These are phyloP conservation scores for Tenthredo amoena DNA, from an alignment of 2,888 invertebrate genomes.

Conservation along the genomic window DNA sequence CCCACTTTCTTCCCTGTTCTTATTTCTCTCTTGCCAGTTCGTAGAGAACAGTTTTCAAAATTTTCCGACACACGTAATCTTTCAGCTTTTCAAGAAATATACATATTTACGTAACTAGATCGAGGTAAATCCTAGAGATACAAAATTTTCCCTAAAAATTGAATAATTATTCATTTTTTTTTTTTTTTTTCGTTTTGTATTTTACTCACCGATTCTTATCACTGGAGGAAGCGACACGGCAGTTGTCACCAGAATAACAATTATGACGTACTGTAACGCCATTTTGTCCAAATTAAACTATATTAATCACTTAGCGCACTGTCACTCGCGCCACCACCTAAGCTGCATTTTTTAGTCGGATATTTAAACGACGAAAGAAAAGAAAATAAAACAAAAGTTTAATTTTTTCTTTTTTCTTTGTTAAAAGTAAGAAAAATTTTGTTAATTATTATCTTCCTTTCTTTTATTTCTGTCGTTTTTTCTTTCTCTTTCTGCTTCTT, in stretches of 20 bases:
- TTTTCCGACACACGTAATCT: not conserved
- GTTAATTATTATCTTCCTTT: not conserved
- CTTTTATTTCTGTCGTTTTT: not conserved
- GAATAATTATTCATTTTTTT: not conserved
- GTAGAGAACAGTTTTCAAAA: slow-evolving; percentile 59
- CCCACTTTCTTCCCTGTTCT: not conserved
- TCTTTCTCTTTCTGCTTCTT: not conserved
- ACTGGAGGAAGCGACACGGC: slow-evolving; percentile 77
- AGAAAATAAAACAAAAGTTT: not conserved
- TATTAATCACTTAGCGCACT: slow-evolving; percentile 32
- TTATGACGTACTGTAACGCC: slow-evolving; percentile 76
- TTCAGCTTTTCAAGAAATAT: too few species aligned
- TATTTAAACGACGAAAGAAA: not conserved
- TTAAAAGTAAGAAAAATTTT: not conserved
- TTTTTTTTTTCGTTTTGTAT: not conserved
- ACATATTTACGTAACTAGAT: too few species aligned
- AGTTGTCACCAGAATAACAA: slow-evolving; percentile 75
- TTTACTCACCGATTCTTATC: slow-evolving; percentile 75
- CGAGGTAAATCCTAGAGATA: not conserved
- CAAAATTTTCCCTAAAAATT: not conserved
- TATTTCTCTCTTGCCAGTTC: slow-evolving; percentile 72
- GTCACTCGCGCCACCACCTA: slow-evolving; percentile 46
- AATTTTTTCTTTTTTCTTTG: not conserved
- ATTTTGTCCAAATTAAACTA: slow-evolving; percentile 65
- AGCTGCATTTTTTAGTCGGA: slow-evolving; percentile 26